Percentiles rank a stretch among this genome's conserved stretches.
phyloP scores from a whole-genome alignment of 2,888 invertebrate species.

The Oxyteleia sp. region DNA sequence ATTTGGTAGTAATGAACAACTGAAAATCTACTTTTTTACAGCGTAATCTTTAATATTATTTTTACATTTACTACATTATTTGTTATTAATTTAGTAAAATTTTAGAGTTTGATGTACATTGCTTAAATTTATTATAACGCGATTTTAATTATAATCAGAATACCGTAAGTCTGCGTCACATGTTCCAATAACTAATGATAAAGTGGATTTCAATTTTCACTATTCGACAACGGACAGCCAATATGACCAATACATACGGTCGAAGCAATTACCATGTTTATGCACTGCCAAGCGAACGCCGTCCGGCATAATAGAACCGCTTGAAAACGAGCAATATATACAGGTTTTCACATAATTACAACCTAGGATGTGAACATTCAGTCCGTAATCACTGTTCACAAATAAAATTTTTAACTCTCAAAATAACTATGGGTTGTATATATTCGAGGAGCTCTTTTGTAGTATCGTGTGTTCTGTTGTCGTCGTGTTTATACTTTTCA shows the following conservation, averaged over 20 bases:
- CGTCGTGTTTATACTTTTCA: no score
- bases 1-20: no score
- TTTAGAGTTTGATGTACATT: no score
- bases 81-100: no score
- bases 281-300: constrained; percentile 26
- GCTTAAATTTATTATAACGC: neutral
- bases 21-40: no score
- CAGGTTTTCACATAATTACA: constrained; percentile 27
- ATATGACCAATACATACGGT: constrained; percentile 22
- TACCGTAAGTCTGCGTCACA: neutral
- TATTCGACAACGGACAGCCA: constrained; percentile 14
- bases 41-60: no score
- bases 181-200: constrained; percentile 11
- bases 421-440: neutral
- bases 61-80: no score
- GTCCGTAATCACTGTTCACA: constrained; percentile 12
- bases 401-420: constrained; percentile 18
- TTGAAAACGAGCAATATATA: constrained; percentile 23
- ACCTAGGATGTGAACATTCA: constrained; percentile 10
- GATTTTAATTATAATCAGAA: neutral
- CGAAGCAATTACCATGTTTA: constrained; percentile 41
- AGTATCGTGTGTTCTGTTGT: no score
- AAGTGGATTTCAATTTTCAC: constrained; percentile 14
- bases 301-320: constrained; percentile 16
- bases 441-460: neutral